Evolutionary conservation across 2,797 vertebrate species (phyloP).

Genomic region (Poeciliopsis turneri): DNA sequence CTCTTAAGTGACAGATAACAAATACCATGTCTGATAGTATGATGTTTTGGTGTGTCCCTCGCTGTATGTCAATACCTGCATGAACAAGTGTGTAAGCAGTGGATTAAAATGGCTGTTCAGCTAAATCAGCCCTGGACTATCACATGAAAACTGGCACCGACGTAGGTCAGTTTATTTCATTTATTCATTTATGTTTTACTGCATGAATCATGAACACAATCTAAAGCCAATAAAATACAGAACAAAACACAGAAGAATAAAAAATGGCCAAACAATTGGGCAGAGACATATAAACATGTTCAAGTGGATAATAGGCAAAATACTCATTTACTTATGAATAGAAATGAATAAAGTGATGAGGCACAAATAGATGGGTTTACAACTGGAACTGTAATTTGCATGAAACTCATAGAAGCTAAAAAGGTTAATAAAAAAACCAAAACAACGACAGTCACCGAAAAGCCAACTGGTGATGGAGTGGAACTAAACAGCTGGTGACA

Average conservation of each 20-base stretch:
- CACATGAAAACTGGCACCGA: not conserved
- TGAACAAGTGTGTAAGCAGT: not conserved
- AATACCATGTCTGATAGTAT: not conserved
- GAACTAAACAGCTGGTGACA: constrained; percentile 50
- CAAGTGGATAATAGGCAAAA: not conserved
- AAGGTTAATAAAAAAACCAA: constrained; percentile 24
- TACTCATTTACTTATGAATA: not conserved
- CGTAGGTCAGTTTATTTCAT: not conserved
- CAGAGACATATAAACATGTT: not conserved
- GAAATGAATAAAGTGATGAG: constrained; percentile 3
- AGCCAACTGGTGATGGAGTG: constrained; percentile 29
- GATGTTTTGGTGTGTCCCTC: not conserved
- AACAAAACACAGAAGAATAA: not conserved
- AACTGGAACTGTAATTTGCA: constrained; percentile 21
- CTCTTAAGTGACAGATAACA: too few species aligned
- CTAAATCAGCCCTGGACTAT: not conserved
- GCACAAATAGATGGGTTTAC: not conserved
- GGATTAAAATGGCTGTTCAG: not conserved
- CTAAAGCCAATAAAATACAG: not conserved
- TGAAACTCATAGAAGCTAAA: constrained; percentile 18
- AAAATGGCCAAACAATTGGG: not conserved
- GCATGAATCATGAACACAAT: not conserved
- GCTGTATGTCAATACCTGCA: not conserved
- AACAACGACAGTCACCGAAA: constrained; percentile 12
- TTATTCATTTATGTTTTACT: not conserved